phyloP scores from a whole-genome alignment of 92 coral and sea anemone genomes.

The Bergia sp. region DNA sequence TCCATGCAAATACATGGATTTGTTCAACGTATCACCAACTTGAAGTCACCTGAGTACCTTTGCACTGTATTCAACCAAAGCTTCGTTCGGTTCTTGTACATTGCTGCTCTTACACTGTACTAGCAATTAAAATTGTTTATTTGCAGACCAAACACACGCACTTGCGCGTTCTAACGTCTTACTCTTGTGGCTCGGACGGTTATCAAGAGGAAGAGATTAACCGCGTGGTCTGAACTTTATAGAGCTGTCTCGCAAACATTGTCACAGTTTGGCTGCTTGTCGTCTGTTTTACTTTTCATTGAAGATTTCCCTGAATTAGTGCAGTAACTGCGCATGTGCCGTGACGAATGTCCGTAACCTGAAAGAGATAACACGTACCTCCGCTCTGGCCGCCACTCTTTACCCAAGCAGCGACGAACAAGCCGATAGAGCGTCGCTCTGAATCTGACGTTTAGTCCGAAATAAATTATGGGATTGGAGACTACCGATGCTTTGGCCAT shows the following conservation, averaged over 20 bases:
- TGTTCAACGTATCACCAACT: too few species aligned
- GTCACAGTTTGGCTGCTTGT: neutral
- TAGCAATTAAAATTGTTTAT: too few species aligned
- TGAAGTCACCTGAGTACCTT: too few species aligned
- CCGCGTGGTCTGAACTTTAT: neutral
- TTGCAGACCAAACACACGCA: neutral
- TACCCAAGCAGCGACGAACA: neutral
- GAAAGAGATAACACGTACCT: neutral
- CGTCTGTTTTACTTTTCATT: neutral
- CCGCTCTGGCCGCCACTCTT: neutral
- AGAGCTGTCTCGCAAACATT: neutral
- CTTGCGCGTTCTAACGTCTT: neutral
- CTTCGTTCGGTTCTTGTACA: too few species aligned
- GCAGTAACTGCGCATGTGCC: neutral
- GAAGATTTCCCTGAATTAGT: neutral
- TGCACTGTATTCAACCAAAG: too few species aligned
- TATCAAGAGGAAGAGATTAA: neutral
- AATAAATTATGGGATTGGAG: constrained; percentile 70
- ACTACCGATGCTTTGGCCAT: constrained; percentile 74
- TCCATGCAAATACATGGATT: too few species aligned
- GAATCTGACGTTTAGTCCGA: constrained; percentile 48
- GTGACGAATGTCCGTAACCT: neutral
- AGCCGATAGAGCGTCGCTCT: constrained; percentile 44
- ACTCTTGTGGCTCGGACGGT: neutral
- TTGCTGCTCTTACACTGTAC: too few species aligned